Evolutionary conservation across 1,140 invertebrate species (phyloP), one percentile per base, ranked within the genome.

Genomic region (Lithobius niger): DNA sequence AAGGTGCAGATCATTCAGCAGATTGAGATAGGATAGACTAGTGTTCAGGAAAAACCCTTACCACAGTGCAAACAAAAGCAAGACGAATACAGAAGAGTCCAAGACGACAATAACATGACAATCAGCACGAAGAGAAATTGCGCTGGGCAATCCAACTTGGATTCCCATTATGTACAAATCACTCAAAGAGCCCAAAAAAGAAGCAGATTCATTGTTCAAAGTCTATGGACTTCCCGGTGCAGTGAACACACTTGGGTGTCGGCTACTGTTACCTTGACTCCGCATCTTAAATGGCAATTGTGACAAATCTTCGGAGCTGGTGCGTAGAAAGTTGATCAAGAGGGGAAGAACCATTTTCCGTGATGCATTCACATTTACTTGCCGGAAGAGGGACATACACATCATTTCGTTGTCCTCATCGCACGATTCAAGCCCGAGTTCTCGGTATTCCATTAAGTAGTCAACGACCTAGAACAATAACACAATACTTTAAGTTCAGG

Each of bases 321-420:
- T 21, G n/a, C 10, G 10, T 15, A 48, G 4, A 51, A 51, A 57
- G 2, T n/a, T 28, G 21, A 59, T 54, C 19, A 61, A 19, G 10
- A 57, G 13, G 1, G 60, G 60, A 22, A 61, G 49, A 42, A 61
- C 28, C 22, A 44, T 47, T 61, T 61, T 61, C 24, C 60, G 16
- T n/a, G 57, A 57, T 15, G 58, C 60, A 15, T 25, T 36, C 22
- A 31, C 26, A 27, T 61, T 61, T 19, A 44, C 58, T 54, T 60
- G 59, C 19, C 45, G 49, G 18, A 16, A 54, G 16, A 54, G 6
- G 10, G 31, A 28, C 22, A 54, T n/a, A 16, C 6, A 43, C 6
- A 22, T 3, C 16, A 54, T 47, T 42, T 54, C 52, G n/a, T n/a
- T n/a, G n/a, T n/a, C n/a, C 44, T 15, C 15, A 22, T 47, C 44